phyloP scores from a whole-genome alignment of 2,888 invertebrate genomes.

The Incurvaria masculella region DNA sequence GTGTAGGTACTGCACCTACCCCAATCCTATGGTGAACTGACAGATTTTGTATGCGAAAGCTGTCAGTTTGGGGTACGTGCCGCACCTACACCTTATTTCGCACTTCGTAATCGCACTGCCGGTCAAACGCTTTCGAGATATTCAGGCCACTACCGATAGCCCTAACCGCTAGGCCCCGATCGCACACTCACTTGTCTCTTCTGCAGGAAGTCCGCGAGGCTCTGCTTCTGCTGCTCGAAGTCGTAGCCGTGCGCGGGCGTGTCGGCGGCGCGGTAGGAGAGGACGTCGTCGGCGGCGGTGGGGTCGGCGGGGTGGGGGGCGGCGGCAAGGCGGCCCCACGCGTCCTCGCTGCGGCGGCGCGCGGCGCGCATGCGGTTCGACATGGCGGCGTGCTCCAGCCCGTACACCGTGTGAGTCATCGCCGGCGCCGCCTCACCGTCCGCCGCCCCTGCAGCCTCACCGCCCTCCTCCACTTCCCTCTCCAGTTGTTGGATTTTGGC shows the following conservation, averaged over 20 bases:
- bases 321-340: conserved; percentile 40
- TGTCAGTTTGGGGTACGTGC: too few species aligned
- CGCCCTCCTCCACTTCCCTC: conserved; percentile 36
- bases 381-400: conserved; percentile 64
- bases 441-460: conserved; percentile 31
- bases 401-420: conserved; percentile 71
- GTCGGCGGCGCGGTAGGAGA: conserved; percentile 29
- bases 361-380: conserved; percentile 54
- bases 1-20: too few species aligned
- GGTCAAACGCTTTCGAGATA: too few species aligned
- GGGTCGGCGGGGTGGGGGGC: neutral
- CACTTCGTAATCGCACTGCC: too few species aligned
- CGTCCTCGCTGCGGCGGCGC: conserved; percentile 50
- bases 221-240: conserved; percentile 35
- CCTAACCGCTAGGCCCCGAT: too few species aligned
- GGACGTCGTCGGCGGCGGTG: conserved; percentile 19
- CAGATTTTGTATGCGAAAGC: too few species aligned
- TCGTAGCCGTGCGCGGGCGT: neutral
- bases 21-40: too few species aligned
- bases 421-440: conserved; percentile 54
- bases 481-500: conserved; percentile 42
- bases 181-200: conserved; percentile 42
- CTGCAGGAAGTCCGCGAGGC: conserved; percentile 53
- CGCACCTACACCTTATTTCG: too few species aligned
- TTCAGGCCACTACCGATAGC: too few species aligned